Base-by-base conservation (phyloP, 2,888 invertebrate genomes). In the Portevinia maculata region DNA sequence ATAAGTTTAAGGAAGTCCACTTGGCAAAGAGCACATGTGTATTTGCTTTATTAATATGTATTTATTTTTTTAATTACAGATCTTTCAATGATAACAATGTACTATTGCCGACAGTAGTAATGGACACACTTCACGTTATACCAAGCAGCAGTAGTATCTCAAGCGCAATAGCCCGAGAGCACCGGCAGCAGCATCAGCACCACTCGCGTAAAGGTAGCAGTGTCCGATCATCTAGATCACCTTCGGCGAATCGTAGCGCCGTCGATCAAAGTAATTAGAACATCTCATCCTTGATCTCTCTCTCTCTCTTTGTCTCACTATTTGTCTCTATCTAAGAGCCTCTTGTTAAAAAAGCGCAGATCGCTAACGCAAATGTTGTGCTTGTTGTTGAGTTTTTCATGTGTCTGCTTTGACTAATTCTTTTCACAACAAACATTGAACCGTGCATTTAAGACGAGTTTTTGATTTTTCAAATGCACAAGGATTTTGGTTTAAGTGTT, bases 211-310 rank as follows among this genome's bases (percentile, higher is more conserved):
- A 83, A 34, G 79, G 76, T 62, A 85, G 50, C 64, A 85, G 83
- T 67, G 86, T 88, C 60, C 87, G 90, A 71, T 85, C 88, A 79
- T 90, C 90, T 84, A 88, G 89, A 87, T 90, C 90, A 17, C 89
- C 89, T 71, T 89, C 89, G 60, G 87, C 88, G 69, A 88, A 87
- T 79, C 86, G 89, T 71, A 88, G 86, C 76, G 87, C 85, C 76
- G 69, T 74, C 70, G 89, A 90, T 84, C 88, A 88, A 88, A 90
- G 89, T 89, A 88, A 88, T 85, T 88, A 85, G 48, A 70, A 65
- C 59, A 44, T 69, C 71, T 39, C 50, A 84, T 53, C 50, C 37
- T 65, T 46, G 41, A 46, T 69, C 57, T 62, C 59, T 39, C 3
- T 53, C 53, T 65, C 59, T 52, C 78, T 65, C 79, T 48, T 24